Evolutionary conservation across 1,140 invertebrate genomes (phyloP).

Genomic region (Monochamus saltuarius): DNA sequence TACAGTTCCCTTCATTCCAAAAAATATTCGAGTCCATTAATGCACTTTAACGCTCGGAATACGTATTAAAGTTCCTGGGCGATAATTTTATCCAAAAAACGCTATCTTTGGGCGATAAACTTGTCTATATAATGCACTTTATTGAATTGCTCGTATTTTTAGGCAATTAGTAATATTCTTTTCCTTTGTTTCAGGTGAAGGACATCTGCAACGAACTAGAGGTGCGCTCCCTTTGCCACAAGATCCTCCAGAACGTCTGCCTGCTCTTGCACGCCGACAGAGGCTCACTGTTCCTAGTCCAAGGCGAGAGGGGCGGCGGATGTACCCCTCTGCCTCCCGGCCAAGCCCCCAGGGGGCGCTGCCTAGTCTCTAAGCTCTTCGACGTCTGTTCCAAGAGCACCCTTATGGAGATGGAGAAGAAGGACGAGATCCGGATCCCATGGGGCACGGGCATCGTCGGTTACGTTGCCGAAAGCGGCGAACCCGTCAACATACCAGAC

Average conservation of each 20-base stretch:
- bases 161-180: no score
- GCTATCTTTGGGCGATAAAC: no score
- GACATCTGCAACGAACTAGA: conserved; percentile 96
- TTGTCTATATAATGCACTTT: no score
- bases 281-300: conserved; percentile 90
- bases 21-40: no score
- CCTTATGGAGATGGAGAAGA: conserved; percentile 85
- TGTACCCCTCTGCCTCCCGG: conserved; percentile 41
- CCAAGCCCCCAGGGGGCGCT: conserved; percentile 53
- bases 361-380: conserved; percentile 89
- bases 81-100: no score
- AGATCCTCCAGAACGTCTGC: conserved; percentile 94
- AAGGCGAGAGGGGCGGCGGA: conserved; percentile 64
- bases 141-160: no score
- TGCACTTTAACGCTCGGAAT: no score
- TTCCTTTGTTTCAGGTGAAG: conserved; percentile 69
- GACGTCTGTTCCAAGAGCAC: conserved; percentile 90
- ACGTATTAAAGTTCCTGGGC: no score
- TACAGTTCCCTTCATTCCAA: no score
- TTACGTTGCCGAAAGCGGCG: conserved; percentile 82
- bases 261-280: conserved; percentile 89
- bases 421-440: conserved; percentile 88
- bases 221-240: conserved; percentile 89
- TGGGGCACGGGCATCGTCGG: conserved; percentile 91
- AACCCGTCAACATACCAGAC: conserved; percentile 92